Base-by-base conservation (phyloP, 1,140 invertebrate genomes). In the Formica selysi region DNA sequence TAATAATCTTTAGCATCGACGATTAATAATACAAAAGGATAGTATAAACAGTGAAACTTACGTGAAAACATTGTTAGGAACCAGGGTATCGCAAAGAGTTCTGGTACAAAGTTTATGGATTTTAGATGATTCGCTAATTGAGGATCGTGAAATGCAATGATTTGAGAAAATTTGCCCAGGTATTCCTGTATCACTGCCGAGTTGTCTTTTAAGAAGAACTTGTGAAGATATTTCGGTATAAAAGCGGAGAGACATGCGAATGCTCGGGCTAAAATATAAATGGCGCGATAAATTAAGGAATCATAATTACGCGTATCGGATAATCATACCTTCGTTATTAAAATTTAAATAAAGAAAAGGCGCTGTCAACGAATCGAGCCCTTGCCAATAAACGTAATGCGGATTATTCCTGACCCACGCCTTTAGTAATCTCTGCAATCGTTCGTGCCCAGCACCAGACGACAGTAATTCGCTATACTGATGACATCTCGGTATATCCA, bases 21-120 rank as follows among this genome's bases (percentile, higher is more conserved):
- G 54, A 91, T 64, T 29, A 71, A 85, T 48, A 68, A 84, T 32
- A 26, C 3, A 3, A 29, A 87, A 80, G 76, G 19, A 48, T 48
- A 2, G 6, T 61, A 85, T 44, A n/a, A 16, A 67, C 68, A 64
- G 26, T 22, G 86, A 80, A 84, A 97, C 98, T 97, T 96, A 99
- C 98, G 99, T 80, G 99, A 99, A 96, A 99, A 99, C 98, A 99
- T 99, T 11, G 99, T 99, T 7, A 99, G 95, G 95, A 99, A 99
- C 99, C 99, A 99, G 0, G 99, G 99, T 94, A 99, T 99, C n/a
- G 99, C 98, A 95, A 99, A 99, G 2, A 99, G 95, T 96, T 99
- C 99, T 0, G 99, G 99, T 90, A 99, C 98, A 94, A 99, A 99
- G 91, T 97, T 98, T 89, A 99, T 99, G 7, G 97, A 97, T 90